Evolutionary conservation across 2,113 vertebrate genomes (phyloP), one percentile per base, ranked within the genome.

Genomic region (Neolamprologus longior): DNA sequence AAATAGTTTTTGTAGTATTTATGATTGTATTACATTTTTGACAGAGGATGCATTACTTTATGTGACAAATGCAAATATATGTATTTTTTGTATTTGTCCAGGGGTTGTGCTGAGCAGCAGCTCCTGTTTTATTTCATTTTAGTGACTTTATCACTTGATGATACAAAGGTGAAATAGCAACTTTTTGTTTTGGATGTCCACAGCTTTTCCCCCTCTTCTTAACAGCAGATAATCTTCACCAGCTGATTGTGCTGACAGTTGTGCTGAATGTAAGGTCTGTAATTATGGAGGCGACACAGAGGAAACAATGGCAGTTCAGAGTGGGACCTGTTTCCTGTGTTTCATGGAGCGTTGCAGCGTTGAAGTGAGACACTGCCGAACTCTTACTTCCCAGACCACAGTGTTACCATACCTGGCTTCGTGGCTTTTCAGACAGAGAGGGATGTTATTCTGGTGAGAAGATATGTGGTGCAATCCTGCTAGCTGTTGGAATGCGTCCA

Each of bases 131-230:
- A 5, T 10, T 73, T 2, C 14, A 6, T 71, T 42, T 71, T 21
- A 42, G 37, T 45, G 8, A 73, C 21, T 45, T 45, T 26, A 26
- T 45, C 68, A 73, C 37, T 21, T 45, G 68, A 73, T 28, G 21
- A 45, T 17, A 10, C 14, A 1, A 45, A 26, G 37, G 68, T 73
- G 13, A 73, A 73, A 73, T 10, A 10, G 37, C 68, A 2, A 45
- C 21, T 26, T 73, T 26, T 73, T 45, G 21, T 45, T 73, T 26
- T 15, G 66, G 37, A 9, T 14, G n/a, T 42, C 2, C 13, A 24
- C 37, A 21, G 33, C n/a, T 24, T 8, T 15, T 0, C 1, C 13
- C 15, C 37, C 66, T 0, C 1, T 24, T 71, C 35, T 2, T 42
- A 5, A 24, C 37, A 71, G 40, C 13, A 7, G 68, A 73, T 73